Evolutionary conservation across 2,888 invertebrate genomes (phyloP), one percentile per base, ranked within the genome.

Genomic region (Erannis defoliaria): DNA sequence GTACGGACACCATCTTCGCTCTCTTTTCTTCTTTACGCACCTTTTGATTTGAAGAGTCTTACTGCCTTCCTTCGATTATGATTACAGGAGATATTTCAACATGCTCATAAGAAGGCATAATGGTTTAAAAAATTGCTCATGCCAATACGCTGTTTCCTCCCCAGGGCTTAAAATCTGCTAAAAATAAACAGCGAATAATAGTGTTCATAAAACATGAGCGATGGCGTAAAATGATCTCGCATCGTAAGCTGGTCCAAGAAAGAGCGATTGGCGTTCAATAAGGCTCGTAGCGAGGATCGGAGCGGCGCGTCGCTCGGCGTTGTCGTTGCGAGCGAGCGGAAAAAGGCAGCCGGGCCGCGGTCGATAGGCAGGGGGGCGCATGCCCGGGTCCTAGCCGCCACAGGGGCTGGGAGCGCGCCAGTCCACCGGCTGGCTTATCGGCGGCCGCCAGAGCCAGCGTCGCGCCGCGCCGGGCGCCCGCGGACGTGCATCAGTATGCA

Each of bases 401-500:
- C 70, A 71, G 79, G 72, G 76, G 72, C 72, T 71, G 71, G 62
- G 76, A 77, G 68, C 71, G 75, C 59, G 82, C 73, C 84, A 86
- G 89, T 90, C 81, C 81, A 84, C 88, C 89, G 88, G 82, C 83
- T 77, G 88, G 78, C 81, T 78, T 77, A 74, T 70, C 82, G 88
- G 88, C 86, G 86, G 83, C 84, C 83, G 90, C 86, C 88, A 86
- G 84, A 85, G 84, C 80, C 74, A 76, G 81, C 85, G 82, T 79
- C 83, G 82, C 80, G 70, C 63, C 83, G 82, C 80, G 70, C 63
- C 73, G 78, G 81, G 69, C 80, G 81, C 80, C 69, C 72, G 82
- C 80, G 79, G 78, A 73, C 78, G 80, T 79, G 76, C 76, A 71
- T 50, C 78, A 85, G 78, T 83, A 89, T 88, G 87, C 79, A 81